A percentile compares a stretch with the other conserved stretches of the same genome.
These are phyloP conservation scores for Aphelenchoides avenae DNA, from an alignment of 1,140 invertebrate genomes.

Conservation along the genomic window DNA sequence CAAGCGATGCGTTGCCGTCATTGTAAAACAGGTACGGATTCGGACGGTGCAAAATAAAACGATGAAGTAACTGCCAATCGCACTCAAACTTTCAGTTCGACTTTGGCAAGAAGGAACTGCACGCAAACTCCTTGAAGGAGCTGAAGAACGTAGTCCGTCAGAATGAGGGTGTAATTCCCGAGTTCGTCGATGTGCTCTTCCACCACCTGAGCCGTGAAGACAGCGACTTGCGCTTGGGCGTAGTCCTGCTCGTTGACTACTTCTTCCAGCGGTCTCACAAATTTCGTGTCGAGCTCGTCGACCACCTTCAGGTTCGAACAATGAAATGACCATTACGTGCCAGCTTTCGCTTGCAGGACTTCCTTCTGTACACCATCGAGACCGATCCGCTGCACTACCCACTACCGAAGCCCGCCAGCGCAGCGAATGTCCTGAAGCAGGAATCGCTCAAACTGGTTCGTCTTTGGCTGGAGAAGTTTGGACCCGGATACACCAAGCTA, in stretches of 20 bases:
- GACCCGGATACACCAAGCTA: constrained; percentile 32
- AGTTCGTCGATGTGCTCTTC: constrained; percentile 42
- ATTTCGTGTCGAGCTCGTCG: constrained; percentile 36
- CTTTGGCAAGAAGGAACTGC: constrained; percentile 38
- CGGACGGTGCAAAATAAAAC: neutral
- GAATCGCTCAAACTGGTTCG: constrained; percentile 44
- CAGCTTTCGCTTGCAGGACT: constrained; percentile 48
- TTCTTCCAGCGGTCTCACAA: constrained; percentile 48
- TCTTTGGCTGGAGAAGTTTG: constrained; percentile 44
- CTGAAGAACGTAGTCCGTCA: constrained; percentile 20
- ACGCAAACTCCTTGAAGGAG: constrained; percentile 25
- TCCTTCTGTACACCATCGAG: constrained; percentile 41
- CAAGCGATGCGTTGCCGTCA: constrained; percentile 1
- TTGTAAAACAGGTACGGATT: constrained; percentile 2
- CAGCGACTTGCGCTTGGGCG: constrained; percentile 36
- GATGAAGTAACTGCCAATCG: neutral
- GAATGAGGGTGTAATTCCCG: constrained; percentile 28
- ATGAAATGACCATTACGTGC: no score
- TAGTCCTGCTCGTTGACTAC: constrained; percentile 35
- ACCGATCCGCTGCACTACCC: constrained; percentile 49
- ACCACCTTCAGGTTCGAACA: constrained; percentile 44
- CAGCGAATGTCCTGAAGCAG: constrained; percentile 35
- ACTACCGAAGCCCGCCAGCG: constrained; percentile 27
- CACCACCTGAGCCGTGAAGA: constrained; percentile 29
- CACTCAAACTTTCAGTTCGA: constrained; percentile 29